phyloP scores from a whole-genome alignment of 2,797 vertebrate species.

The Rhinichthys osculus region DNA sequence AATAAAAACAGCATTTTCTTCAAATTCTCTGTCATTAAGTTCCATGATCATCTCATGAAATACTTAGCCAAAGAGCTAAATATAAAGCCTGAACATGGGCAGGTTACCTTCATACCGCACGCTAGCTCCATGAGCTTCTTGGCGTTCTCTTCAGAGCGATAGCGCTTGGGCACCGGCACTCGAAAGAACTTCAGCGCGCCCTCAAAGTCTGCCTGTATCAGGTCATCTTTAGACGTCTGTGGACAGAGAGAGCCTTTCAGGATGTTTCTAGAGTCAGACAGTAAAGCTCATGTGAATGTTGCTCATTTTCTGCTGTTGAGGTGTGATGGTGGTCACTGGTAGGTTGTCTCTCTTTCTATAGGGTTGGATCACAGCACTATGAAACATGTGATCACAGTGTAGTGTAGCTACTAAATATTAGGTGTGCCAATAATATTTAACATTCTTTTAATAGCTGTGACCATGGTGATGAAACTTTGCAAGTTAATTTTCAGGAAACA shows the following conservation, averaged over 20 bases:
- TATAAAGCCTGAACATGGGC: background rate
- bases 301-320: too few species aligned
- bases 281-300: background rate
- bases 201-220: slow-evolving; percentile 95
- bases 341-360: background rate
- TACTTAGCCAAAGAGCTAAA: too few species aligned
- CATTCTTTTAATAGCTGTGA: background rate
- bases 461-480: background rate
- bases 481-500: background rate
- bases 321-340: background rate
- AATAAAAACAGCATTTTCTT: background rate
- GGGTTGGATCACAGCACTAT: background rate
- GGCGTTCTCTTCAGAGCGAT: slow-evolving; percentile 98
- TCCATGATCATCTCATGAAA: background rate
- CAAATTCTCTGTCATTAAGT: background rate
- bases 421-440: background rate
- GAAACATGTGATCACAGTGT: background rate
- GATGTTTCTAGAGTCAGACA: background rate
- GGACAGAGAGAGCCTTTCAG: background rate
- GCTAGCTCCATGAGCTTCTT: slow-evolving; percentile 99
- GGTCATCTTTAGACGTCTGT: slow-evolving; percentile 96
- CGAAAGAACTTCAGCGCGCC: slow-evolving; percentile 98
- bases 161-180: slow-evolving; percentile 96
- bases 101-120: slow-evolving; percentile 95
- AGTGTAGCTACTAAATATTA: background rate